Evolutionary conservation across 2,888 invertebrate species (phyloP), one percentile per base, ranked within the genome.

Genomic region (Spicauda simplicius): DNA sequence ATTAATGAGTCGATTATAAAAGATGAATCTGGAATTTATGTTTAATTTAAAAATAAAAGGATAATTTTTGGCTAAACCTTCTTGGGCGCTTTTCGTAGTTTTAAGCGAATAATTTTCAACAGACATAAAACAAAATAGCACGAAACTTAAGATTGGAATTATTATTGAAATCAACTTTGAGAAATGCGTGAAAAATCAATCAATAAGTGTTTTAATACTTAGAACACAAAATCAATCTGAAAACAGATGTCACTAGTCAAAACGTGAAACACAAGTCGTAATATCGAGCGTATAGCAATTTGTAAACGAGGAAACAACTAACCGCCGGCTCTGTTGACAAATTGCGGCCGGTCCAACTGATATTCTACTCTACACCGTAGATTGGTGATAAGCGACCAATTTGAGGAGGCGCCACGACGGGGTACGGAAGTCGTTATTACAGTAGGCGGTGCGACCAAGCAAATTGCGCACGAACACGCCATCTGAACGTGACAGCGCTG

Each of bases 361-460:
- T 88, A 89, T 86, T 87, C 87, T 85, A 88, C 84, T 87, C 86
- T 79, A 88, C 88, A 85, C 86, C 85, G 81, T 88, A 92, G 92
- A 92, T 92, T 88, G 88, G 91, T 91, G 92, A 92, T 92, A 92
- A 92, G 91, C 92, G 92, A 92, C 91, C 91, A 92, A 92, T 92
- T 92, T 90, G 87, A 90, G 91, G 90, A 91, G 92, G 91, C 92
- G 90, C 91, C 91, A 88, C 90, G 90, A 85, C 90, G 85, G 87
- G 90, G 91, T 89, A 89, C 91, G 92, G 91, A 91, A 92, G 91
- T 91, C 92, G 92, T 92, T 91, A 92, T 92, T 91, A 91, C 90
- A 90, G 92, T 88, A 90, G 91, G 91, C 91, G 91, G 91, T 83
- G 88, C 88, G 88, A 90, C 84, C 81, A 79, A 85, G 85, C 84